Evolutionary conservation across 1,140 invertebrate genomes (phyloP).

Genomic region (Heterodera carotae): DNA sequence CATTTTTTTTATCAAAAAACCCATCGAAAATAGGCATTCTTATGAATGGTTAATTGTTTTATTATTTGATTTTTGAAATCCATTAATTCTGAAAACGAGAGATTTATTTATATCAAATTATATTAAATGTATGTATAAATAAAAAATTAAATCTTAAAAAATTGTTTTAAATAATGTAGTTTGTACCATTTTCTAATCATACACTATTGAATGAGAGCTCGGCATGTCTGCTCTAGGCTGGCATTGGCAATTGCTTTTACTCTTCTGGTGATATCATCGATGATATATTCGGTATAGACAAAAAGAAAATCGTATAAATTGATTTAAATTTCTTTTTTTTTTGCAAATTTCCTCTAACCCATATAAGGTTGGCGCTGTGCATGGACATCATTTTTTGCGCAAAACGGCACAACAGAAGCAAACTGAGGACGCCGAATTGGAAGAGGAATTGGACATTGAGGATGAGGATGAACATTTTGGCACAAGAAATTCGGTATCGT

Average conservation of each 20-base stretch:
- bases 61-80: too few species aligned
- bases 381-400: slow-evolving; percentile 20
- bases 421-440: slow-evolving; percentile 30
- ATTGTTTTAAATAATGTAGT: too few species aligned
- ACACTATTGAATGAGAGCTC: not conserved
- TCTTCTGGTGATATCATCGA: not conserved
- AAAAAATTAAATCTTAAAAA: too few species aligned
- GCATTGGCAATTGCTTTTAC: not conserved
- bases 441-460: slow-evolving; percentile 26
- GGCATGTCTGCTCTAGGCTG: not conserved
- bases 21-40: not conserved
- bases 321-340: too few species aligned
- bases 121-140: too few species aligned
- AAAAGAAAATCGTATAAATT: too few species aligned
- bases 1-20: not conserved
- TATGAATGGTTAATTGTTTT: too few species aligned
- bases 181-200: too few species aligned
- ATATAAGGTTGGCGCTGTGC: slow-evolving; percentile 17
- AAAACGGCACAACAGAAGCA: slow-evolving; percentile 28
- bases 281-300: not conserved
- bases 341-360: not conserved
- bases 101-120: too few species aligned
- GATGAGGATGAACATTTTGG: not conserved
- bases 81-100: too few species aligned
- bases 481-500: not conserved